Percentiles rank a stretch among this genome's conserved stretches.
Conservation (phyloP, 1,140 invertebrate species). For the Latrodectus geometricus region DNA sequence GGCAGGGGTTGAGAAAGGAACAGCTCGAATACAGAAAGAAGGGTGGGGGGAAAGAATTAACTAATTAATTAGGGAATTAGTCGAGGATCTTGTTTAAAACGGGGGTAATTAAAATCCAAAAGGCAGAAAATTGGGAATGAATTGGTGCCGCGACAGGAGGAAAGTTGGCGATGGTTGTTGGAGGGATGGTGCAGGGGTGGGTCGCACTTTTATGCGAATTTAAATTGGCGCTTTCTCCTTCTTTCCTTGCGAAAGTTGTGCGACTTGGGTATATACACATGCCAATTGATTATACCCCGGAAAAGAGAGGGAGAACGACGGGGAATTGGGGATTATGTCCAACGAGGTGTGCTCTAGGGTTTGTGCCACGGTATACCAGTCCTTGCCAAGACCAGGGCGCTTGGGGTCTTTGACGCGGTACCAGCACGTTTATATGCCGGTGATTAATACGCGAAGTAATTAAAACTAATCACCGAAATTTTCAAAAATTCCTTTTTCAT, state of each 20-base stretch:
- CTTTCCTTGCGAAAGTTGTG: conserved; percentile 21
- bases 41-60: conserved; percentile 54
- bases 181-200: neutral
- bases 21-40: neutral
- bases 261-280: conserved; percentile 37
- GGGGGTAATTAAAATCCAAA: conserved; percentile 59
- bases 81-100: conserved; percentile 61
- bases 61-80: conserved; percentile 62
- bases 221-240: conserved; percentile 23
- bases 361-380: neutral
- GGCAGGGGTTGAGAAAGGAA: no score
- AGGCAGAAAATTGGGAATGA: conserved; percentile 61
- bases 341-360: conserved; percentile 18
- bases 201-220: conserved; percentile 46
- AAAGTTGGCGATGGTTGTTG: neutral
- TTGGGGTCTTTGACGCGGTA: conserved; percentile 29
- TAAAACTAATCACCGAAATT: conserved; percentile 55
- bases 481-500: neutral
- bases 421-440: conserved; percentile 10
- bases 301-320: neutral
- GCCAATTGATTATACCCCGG: conserved; percentile 46
- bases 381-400: neutral
- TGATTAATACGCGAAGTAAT: conserved; percentile 51
- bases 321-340: conserved; percentile 47
- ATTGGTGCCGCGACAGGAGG: conserved; percentile 37